These are phyloP conservation scores for Orcinus orca DNA, from an alignment of 2,113 vertebrate species.

Conservation along the genomic window DNA sequence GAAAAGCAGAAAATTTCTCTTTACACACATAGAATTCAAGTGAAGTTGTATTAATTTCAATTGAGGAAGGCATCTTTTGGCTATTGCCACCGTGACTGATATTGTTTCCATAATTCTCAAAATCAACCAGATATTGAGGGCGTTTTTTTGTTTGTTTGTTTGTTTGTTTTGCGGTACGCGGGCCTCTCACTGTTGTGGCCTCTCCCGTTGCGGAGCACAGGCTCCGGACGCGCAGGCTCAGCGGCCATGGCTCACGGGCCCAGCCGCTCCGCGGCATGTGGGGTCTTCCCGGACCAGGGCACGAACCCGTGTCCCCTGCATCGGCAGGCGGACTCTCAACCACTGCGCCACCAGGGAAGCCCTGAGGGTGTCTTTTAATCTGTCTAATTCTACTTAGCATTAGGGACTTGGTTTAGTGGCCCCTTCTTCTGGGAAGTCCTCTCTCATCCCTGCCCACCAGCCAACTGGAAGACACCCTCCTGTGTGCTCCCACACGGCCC, in stretches of 20 bases:
- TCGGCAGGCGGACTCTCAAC: too few relatives aligned
- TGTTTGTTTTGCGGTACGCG: too few relatives aligned
- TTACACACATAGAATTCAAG: slow-evolving; percentile 27
- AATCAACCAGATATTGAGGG: background rate
- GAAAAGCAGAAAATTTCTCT: slow-evolving; percentile 44
- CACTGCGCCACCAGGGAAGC: too few relatives aligned
- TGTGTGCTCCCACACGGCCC: background rate
- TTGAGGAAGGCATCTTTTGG: background rate
- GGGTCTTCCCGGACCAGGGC: too few relatives aligned
- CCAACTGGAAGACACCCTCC: background rate
- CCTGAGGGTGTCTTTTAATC: background rate
- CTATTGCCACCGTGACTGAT: background rate
- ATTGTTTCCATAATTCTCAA: background rate
- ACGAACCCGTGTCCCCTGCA: too few relatives aligned
- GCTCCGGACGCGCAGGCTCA: too few relatives aligned
- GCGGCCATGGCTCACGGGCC: too few relatives aligned
- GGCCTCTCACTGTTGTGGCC: too few relatives aligned
- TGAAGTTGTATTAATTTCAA: background rate
- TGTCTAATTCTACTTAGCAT: background rate
- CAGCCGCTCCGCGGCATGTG: accelerated
- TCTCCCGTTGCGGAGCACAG: too few relatives aligned
- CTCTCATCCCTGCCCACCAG: background rate
- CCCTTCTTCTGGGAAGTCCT: background rate
- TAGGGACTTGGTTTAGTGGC: background rate
- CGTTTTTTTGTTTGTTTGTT: background rate